Evolutionary conservation across 1,140 invertebrate genomes (phyloP).

Genomic region (Pseudoatta argentina): DNA sequence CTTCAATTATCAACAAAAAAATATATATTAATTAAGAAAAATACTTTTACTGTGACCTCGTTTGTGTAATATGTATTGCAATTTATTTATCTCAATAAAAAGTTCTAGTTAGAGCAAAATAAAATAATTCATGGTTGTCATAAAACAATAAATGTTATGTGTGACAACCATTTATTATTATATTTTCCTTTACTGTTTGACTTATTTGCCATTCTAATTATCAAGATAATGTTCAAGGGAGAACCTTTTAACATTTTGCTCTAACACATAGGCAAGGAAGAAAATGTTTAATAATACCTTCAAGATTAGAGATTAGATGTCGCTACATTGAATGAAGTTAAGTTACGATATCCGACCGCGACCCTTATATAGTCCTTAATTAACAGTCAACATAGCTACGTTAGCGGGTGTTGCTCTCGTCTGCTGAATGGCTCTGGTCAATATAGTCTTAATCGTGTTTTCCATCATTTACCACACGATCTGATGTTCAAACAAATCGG

Average conservation of each 20-base stretch:
- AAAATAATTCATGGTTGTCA: neutral
- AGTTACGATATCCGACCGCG: slow-evolving; percentile 5
- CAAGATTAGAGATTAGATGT: slow-evolving; percentile 35
- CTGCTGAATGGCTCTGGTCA: neutral
- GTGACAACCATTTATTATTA: neutral
- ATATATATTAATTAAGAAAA: neutral
- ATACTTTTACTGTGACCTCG: neutral
- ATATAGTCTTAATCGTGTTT: slow-evolving; percentile 30
- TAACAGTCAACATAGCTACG: slow-evolving; percentile 27
- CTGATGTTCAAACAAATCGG: slow-evolving; percentile 35
- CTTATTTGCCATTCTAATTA: neutral
- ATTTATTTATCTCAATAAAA: neutral
- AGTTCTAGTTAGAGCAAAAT: neutral
- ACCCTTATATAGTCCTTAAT: slow-evolving; percentile 25
- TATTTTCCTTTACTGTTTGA: slow-evolving; percentile 1
- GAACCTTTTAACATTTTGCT: neutral
- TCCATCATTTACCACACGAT: neutral
- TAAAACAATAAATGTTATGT: neutral
- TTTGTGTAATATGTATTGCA: neutral
- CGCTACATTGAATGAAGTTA: neutral
- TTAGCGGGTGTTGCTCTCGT: neutral
- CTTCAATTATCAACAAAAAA: neutral
- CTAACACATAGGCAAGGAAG: neutral
- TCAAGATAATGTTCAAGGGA: neutral
- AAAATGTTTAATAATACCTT: slow-evolving; percentile 1